phyloP scores from a whole-genome alignment of 2,888 invertebrate species.

The Drosophila kuntzei region DNA sequence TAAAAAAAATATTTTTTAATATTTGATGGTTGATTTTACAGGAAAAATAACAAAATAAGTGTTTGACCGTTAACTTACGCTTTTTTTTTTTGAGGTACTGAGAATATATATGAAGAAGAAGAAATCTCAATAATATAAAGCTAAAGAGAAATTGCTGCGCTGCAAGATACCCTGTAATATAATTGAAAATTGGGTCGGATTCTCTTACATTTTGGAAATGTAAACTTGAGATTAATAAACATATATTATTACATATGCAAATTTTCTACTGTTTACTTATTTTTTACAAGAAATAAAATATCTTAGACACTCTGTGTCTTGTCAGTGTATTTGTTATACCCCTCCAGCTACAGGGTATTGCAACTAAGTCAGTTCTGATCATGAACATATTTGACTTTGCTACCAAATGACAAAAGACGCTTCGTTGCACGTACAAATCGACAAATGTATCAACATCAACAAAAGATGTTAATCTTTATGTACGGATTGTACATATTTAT shows the following conservation, averaged over 20 bases:
- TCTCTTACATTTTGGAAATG: background rate
- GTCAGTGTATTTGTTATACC: background rate
- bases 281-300: too few species aligned
- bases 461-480: slow-evolving; percentile 22
- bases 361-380: slow-evolving; percentile 6
- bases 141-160: background rate
- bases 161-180: background rate
- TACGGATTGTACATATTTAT: slow-evolving; percentile 28
- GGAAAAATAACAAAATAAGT: too few species aligned
- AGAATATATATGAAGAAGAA: too few species aligned
- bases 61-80: too few species aligned
- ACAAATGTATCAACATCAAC: slow-evolving; percentile 3
- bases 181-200: background rate
- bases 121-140: background rate
- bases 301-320: too few species aligned
- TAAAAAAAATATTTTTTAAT: too few species aligned
- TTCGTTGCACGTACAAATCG: slow-evolving; percentile 32
- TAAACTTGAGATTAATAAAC: too few species aligned
- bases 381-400: slow-evolving; percentile 10
- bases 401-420: slow-evolving; percentile 24
- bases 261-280: too few species aligned
- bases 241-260: too few species aligned
- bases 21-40: too few species aligned
- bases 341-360: slow-evolving; percentile 2
- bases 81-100: too few species aligned